Evolutionary conservation across 2,888 invertebrate species (phyloP), one percentile per base, ranked within the genome.

Genomic region (Spatulosminthurus flaviceps): DNA sequence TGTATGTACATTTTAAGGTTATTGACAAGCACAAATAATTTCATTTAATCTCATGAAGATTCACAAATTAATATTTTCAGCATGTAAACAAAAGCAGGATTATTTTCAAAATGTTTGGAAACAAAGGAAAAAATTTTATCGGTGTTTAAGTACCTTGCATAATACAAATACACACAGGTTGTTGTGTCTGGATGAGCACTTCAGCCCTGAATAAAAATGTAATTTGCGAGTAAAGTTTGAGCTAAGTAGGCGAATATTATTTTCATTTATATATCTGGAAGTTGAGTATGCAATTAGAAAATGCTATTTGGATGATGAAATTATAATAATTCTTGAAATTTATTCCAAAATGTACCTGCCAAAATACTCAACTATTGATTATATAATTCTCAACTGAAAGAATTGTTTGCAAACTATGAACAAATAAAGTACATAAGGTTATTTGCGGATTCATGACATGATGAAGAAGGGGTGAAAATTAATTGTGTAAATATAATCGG

Each of bases 61-160:
- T 51, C 28, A 5, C 24, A 41, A 71, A 71, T 2, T 26, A 70
- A 70, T 67, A 34, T 43, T 41, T 24, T 21, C 43, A 71, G n/a
- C 19, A 22, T 24, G 22, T 1, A 21, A 71, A 71, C 19, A 28
- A 70, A 70, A 70, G n/a, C n/a, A n/a, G n/a, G 5, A n/a, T 21
- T 29, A 19, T 64, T 29, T 75, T 61, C n/a, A 41, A 69, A 41
- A 78, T 73, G 75, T 72, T 26, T 77, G 77, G 26, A 78, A 41
- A 61, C 9, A 73, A 78, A 22, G 60, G 41, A 43, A 77, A 80
- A 75, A 75, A 78, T 80, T 80, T 78, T 80, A 79, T 34, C 16
- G 67, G 76, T 78, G 75, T n/a, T n/a, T n/a, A n/a, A 70, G 80
- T 80, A 80, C 80, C 78, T 80, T 72, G 64, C 41, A 34, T 66